Evolutionary conservation across 1,140 invertebrate genomes (phyloP).

Genomic region (Drosophila simulans): DNA sequence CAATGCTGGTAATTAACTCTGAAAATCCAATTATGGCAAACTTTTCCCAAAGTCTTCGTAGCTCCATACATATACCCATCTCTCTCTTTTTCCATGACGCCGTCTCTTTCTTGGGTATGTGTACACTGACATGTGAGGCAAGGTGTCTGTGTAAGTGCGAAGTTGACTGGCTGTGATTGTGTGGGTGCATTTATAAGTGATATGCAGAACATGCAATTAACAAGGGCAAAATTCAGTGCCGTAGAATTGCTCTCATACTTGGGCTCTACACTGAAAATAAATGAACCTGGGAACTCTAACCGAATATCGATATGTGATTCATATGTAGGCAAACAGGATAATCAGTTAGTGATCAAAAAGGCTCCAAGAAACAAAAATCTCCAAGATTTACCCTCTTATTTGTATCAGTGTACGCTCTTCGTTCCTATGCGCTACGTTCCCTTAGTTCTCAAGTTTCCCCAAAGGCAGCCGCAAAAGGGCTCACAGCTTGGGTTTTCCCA

Average conservation of each 20-base stretch:
- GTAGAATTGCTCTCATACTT: constrained; percentile 2
- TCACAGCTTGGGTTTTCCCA: constrained; percentile 48
- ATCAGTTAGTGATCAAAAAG: not conserved
- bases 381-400: not conserved
- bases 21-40: constrained; percentile 84
- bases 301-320: no score
- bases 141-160: constrained; percentile 48
- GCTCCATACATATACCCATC: constrained; percentile 6
- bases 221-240: constrained; percentile 77
- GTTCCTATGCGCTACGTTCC: constrained; percentile 8
- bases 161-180: constrained; percentile 18
- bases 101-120: constrained; percentile 3
- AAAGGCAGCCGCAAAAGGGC: constrained; percentile 51
- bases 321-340: not conserved
- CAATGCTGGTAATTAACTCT: constrained; percentile 84
- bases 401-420: not conserved
- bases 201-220: constrained; percentile 84
- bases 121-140: constrained; percentile 22
- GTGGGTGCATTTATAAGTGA: constrained; percentile 80
- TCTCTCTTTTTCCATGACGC: not conserved
- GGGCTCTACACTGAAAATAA: not conserved
- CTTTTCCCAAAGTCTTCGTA: constrained; percentile 69
- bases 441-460: constrained; percentile 57
- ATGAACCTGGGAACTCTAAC: not conserved
- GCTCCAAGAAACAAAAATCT: not conserved